phyloP scores from a whole-genome alignment of 2,888 invertebrate species.

The Ctenicera cuprea region DNA sequence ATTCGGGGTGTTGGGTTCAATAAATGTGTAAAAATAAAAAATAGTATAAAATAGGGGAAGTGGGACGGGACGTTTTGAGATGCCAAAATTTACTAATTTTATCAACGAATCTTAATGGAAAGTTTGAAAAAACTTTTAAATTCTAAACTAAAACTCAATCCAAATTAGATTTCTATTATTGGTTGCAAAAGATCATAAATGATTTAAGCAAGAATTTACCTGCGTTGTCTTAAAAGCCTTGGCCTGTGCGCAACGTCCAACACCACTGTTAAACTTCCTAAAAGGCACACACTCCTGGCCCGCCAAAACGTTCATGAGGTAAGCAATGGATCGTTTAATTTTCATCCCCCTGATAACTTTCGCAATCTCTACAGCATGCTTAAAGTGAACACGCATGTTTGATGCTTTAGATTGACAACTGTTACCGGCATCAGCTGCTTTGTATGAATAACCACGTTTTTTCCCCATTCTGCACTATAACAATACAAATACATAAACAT shows the following conservation, averaged over 20 bases:
- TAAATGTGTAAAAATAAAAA: too few species aligned
- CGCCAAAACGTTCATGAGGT: constrained; percentile 84
- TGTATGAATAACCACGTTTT: constrained; percentile 39
- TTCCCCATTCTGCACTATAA: constrained; percentile 19
- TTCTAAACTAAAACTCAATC: too few species aligned
- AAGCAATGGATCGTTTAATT: constrained; percentile 82
- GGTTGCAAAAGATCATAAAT: too few species aligned
- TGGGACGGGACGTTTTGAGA: too few species aligned
- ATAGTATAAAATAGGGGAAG: too few species aligned
- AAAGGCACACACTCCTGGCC: constrained; percentile 89
- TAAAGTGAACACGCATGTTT: constrained; percentile 86
- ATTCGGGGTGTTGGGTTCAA: too few species aligned
- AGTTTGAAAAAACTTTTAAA: too few species aligned
- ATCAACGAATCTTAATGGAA: too few species aligned
- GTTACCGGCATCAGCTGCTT: constrained; percentile 68
- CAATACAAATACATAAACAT: not conserved
- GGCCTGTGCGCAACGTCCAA: constrained; percentile 86
- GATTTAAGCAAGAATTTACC: constrained; percentile 65
- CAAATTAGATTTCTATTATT: too few species aligned
- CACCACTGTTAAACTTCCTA: constrained; percentile 84
- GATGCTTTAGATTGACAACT: constrained; percentile 86
- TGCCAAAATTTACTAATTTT: too few species aligned
- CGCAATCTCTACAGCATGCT: constrained; percentile 89
- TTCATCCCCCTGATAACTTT: constrained; percentile 85
- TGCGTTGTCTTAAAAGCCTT: constrained; percentile 83